Evolutionary conservation across 2,113 vertebrate species (phyloP), one percentile per base, ranked within the genome.

Genomic region (Protomyctophum bolini): DNA sequence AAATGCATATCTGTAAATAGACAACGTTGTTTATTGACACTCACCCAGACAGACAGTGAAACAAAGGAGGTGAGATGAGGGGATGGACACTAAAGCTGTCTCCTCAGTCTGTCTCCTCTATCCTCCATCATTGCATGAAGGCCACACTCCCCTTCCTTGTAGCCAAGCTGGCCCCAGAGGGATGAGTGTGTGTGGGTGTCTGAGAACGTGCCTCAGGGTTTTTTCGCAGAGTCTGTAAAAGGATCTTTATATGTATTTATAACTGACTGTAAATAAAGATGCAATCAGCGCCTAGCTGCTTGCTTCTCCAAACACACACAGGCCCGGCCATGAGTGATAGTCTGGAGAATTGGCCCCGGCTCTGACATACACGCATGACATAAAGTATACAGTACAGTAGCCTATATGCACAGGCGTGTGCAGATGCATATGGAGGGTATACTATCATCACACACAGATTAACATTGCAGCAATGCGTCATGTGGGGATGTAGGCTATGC

Each of bases 231-330:
- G 33, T 61, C 50, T 64, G 70, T 68, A 54, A 58, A 63, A 77
- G 61, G 45, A 75, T 58, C 63, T 9, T 9, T 49, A 58, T 68
- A 62, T 66, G 41, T 62, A 73, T 76, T 87, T 75, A 74, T 66
- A 65, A 59, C 57, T 7, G 3, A 8, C 8, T 78, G 66, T 83
- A 86, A 81, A 87, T 77, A 84, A 67, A 65, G 60, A 70, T 73
- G 65, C 63, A 88, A 75, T 86, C 77, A 69, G 72, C 8, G 10
- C 68, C 62, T 56, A 41, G 33, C 33, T 73, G 64, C 55, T 65
- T 49, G 46, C 9, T 63, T 66, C 41, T 75, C 58, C 48, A 66
- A 74, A 79, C 75, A 79, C 49, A 71, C 56, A 70, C 11, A 58
- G 61, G 33, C 63, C 33, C n/a, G 4, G 21, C 70, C 8, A 15